Conservation (phyloP, 2,888 invertebrate species). For the Pecten maximus region DNA sequence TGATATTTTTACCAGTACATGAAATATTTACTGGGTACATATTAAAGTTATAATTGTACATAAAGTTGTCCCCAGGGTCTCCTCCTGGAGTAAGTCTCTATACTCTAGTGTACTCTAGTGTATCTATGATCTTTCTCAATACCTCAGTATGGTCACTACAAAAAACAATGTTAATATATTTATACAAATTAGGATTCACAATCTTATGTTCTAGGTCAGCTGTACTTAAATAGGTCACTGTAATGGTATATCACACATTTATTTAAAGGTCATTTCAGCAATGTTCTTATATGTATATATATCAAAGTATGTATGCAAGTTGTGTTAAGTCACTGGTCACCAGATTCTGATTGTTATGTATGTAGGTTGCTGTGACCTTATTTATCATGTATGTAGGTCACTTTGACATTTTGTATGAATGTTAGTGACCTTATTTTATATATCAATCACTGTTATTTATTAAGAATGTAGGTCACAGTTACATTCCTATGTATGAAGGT, state of each 20-base stretch:
- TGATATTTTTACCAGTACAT: background rate
- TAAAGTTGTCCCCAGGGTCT: too few relatives aligned
- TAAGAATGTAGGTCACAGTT: background rate
- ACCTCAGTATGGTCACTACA: background rate
- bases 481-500: background rate
- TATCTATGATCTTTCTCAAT: background rate
- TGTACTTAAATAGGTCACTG: background rate
- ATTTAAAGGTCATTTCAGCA: background rate
- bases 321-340: background rate
- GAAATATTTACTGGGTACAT: too few relatives aligned
- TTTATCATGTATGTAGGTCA: background rate
- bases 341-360: background rate
- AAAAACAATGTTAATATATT: background rate
- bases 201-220: background rate
- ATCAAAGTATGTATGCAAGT: background rate
- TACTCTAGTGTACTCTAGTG: too few relatives aligned
- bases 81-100: too few relatives aligned
- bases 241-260: background rate
- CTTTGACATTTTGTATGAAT: background rate
- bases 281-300: background rate
- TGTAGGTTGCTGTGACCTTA: slow-evolving; percentile 4
- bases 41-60: too few relatives aligned
- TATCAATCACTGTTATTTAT: background rate
- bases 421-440: background rate
- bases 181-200: background rate